Base-by-base conservation (phyloP, 1,140 invertebrate species). In the Phortica variegata region DNA sequence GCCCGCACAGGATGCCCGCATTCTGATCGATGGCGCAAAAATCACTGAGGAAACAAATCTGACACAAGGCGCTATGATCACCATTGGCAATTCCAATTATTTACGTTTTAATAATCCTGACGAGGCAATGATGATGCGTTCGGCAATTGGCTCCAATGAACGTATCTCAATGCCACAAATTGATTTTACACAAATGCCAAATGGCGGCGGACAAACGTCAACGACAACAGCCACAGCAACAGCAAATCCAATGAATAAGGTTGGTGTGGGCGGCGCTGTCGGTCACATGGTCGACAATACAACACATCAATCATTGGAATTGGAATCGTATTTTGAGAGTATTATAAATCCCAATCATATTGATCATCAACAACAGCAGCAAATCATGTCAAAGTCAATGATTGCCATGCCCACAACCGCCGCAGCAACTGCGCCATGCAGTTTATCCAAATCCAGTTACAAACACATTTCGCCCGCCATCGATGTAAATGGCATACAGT, bases 101-200 rank as follows among this genome's bases (percentile, higher is more conserved):
- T 85, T 95, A 68, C 84, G 91, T 8, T 95, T 93, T 79, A 95
- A 95, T 73, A 89, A 93, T 77, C 91, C 91, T 0, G 87, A 86
- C 37, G 90, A 93, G 72, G 91, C 91, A 2, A 85, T 87, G 61
- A 81, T 91, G 47, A 87, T 93, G 79, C 91, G 69, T n/a, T 75
- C 73, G 5, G 62, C 73, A 0, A 75, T 75, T 65, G 73, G 73
- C 52, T 75, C 73, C 44, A 75, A 75, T 36, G 73, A 84, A 2
- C 79, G 89, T 56, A 86, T 90, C 33, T 90, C 89, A 3, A 89
- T 90, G 85, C 82, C 73, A n/a, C 72, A 75, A 26, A 69, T 75
- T 16, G 73, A 75, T 36, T 75, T 75, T 15, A 71, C 58, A 3
- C 73, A 75, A 50, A 54, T 43, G 84, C 13, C 86, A 87, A 0